Conservation (phyloP, 2,113 vertebrate genomes). For the Rafetus swinhoei region DNA sequence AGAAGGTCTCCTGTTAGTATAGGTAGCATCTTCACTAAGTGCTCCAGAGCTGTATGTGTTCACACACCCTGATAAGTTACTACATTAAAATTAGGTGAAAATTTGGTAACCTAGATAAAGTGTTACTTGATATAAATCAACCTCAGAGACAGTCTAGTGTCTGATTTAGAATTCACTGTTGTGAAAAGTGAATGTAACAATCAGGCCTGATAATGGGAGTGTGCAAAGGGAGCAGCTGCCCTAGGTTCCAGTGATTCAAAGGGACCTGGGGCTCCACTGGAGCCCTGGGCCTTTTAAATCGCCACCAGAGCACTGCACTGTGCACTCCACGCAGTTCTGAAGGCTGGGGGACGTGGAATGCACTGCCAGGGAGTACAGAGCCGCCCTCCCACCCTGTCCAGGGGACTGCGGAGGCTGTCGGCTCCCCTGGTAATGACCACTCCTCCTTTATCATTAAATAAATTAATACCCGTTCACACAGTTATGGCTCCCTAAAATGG, state of each 20-base stretch:
- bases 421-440: rapidly evolving
- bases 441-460: not conserved
- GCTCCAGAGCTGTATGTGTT: not conserved
- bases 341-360: no score
- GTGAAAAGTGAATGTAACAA: not conserved
- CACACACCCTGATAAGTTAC: not conserved
- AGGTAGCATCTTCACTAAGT: not conserved
- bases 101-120: not conserved
- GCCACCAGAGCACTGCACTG: no score
- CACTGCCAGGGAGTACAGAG: no score
- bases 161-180: not conserved
- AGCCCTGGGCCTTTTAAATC: no score
- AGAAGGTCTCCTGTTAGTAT: not conserved
- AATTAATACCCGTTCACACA: not conserved
- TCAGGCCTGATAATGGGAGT: no score
- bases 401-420: no score
- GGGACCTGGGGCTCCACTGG: no score
- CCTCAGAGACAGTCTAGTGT: rapidly evolving
- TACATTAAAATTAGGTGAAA: not conserved
- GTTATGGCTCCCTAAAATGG: not conserved
- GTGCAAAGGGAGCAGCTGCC: no score
- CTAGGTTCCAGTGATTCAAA: no score
- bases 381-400: no score
- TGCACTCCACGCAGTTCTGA: no score
- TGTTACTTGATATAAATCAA: not conserved